Evolutionary conservation across 2,113 vertebrate species (phyloP), one percentile per base, ranked within the genome.

Genomic region (Oenanthe melanoleuca): DNA sequence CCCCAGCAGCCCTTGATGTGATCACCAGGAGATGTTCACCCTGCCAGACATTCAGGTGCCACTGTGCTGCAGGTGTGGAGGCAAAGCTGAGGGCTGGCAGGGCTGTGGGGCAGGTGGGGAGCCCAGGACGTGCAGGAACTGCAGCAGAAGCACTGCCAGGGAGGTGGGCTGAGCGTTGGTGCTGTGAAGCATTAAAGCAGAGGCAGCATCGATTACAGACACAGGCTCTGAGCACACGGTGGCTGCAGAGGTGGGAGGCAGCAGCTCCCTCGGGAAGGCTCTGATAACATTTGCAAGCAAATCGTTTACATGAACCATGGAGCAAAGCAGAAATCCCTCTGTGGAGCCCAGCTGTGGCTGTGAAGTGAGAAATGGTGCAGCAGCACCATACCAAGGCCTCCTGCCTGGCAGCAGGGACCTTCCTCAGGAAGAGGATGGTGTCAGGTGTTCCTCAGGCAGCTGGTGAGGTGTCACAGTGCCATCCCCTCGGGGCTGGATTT

Each of bases 1-100:
- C 8, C 28, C 42, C 15, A 9, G 52, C 0, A 0, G 11, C 50
- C 21, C 34, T 18, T 24, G 49, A 16, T 20, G 45, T 1, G 5
- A 53, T 29, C 24, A 4, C 25, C 40, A 17, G 64, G 53, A 75
- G 63, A 61, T 37, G 60, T 12, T 73, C 12, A 10, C 12, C 52
- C 52, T 70, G 44, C 15, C 79, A 17, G 53, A 49, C 22, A 26
- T 3, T 45, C 5, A 5, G 52, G 5, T 13, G 20, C 29, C 2
- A 1, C 47, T 4, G 13, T 8, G 2, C 26, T 29, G 40, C 38
- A 37, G 56, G 66, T 4, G 2, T 23, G 28, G 45, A 38, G 65
- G 11, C 33, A 73, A 22, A 79, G 20, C 4, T 1, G 38, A 29
- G 67, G 55, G 26, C 72, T 63, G 75, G 57, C 5, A 8, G 45